Conservation (phyloP, 2,888 invertebrate species). For the Meliscaeva auricollis region DNA sequence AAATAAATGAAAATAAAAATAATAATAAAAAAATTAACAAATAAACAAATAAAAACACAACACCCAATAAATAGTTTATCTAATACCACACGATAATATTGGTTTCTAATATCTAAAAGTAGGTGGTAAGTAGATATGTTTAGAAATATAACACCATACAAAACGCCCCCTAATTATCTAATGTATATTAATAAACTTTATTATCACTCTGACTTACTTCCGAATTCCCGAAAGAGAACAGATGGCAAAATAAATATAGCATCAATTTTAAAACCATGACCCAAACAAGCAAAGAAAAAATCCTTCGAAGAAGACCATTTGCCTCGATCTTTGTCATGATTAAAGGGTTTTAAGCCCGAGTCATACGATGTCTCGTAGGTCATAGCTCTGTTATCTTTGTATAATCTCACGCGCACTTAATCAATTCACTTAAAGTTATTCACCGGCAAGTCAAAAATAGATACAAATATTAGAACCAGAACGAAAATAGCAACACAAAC, state of each 20-base stretch:
- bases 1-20: too few species aligned
- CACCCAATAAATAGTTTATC: too few species aligned
- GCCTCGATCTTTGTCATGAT: conserved; percentile 84
- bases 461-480: background rate
- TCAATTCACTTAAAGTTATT: too few species aligned
- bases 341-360: conserved; percentile 80
- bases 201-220: conserved; percentile 78
- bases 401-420: background rate
- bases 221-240: conserved; percentile 78
- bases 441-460: conserved; percentile 5
- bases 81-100: too few species aligned
- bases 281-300: conserved; percentile 91
- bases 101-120: too few species aligned
- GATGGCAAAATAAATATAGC: conserved; percentile 90
- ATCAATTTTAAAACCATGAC: conserved; percentile 92
- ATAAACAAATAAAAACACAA: too few species aligned
- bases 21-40: too few species aligned
- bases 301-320: conserved; percentile 91
- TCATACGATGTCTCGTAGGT: conserved; percentile 79
- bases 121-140: too few species aligned
- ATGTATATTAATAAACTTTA: background rate
- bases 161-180: conserved; percentile 6
- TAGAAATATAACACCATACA: background rate
- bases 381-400: too few species aligned
- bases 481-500: conserved; percentile 9